Percentiles rank a stretch among this genome's conserved stretches.
These are phyloP conservation scores for Orientallactaga sibirica DNA, from an alignment of 2,797 vertebrate species.

Conservation along the genomic window DNA sequence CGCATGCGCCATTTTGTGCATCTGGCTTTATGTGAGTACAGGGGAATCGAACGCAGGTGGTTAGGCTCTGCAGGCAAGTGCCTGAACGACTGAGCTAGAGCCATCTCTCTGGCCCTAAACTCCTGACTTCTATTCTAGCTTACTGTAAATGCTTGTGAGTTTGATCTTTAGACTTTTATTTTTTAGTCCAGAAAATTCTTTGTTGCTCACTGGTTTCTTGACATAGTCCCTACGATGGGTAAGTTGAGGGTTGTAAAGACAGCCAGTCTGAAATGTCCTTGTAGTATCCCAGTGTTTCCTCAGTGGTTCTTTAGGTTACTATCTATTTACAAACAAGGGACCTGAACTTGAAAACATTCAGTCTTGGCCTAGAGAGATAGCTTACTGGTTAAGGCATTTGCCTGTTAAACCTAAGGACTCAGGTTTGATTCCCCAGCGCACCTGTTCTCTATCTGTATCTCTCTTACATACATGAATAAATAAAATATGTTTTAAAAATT, in stretches of 20 bases:
- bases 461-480: background rate
- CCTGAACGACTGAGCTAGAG: too few species aligned
- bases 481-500: background rate
- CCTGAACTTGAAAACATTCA: constrained; percentile 22
- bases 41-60: too few species aligned
- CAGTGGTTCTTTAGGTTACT: background rate
- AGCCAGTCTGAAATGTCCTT: constrained; percentile 42
- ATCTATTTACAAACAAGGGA: background rate
- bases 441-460: too few species aligned
- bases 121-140: background rate
- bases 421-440: too few species aligned
- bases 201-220: constrained; percentile 46
- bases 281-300: constrained; percentile 9
- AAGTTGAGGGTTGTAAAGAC: background rate
- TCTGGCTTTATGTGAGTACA: too few species aligned
- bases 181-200: background rate
- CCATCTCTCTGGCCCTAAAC: background rate
- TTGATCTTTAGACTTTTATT: background rate
- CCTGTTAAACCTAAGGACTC: background rate
- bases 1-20: too few species aligned
- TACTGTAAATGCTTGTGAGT: background rate
- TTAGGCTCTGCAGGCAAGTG: too few species aligned
- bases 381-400: background rate
- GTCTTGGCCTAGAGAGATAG: background rate
- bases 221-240: background rate